Base-by-base conservation (phyloP, 92 coral and sea anemone genomes). In the Siderastrea siderea region DNA sequence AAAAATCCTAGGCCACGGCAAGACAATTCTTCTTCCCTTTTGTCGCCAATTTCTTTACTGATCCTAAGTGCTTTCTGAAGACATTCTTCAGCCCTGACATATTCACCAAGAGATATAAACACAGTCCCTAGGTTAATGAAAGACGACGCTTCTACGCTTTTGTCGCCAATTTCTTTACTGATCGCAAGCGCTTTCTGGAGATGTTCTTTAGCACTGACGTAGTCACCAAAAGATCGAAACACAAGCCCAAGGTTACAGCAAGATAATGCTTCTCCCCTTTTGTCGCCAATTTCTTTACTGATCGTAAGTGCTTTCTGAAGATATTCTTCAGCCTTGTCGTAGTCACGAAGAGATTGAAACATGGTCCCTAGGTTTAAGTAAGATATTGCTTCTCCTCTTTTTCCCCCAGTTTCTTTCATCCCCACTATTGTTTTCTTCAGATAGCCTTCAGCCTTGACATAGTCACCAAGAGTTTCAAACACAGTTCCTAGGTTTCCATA, bases 401-500 rank as follows among this genome's bases (percentile, higher is more conserved):
- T 46, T n/a, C 47, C 75, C 7, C 55, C 75, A 4, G 13, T 70
- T 47, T 46, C 75, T 44, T 70, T 70, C 16, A 6, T 70, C 1
- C 47, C 51, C 7, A 11, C 47, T 43, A 59, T 17, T 10, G 64
- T 17, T 14, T 59, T 59, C n/a, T 59, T 14, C 16, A 59, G 64
- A 59, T 3, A 59, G 3, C 6, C 16, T 59, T 59, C 3, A 59
- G 64, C 13, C 13, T 59, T 59, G 16, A 10, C 16, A 59, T 59
- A 2, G 8, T 59, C 64, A 59, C 64, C 13, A 59, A 59, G 64
- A 59, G 15, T 7, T 10, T 8, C 14, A 59, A 59, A 59, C 64
- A 59, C 64, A 59, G 16, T 1, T 78, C 83, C 83, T 26, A 78
- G 71, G 11, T 13, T 78, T 46, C 17, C 68, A 54, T 78, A 46